A percentile compares a stretch with the other conserved stretches of the same genome.
These are phyloP conservation scores for Epizoanthus stellaris DNA, from an alignment of 92 coral and sea anemone genomes.

Conservation along the genomic window DNA sequence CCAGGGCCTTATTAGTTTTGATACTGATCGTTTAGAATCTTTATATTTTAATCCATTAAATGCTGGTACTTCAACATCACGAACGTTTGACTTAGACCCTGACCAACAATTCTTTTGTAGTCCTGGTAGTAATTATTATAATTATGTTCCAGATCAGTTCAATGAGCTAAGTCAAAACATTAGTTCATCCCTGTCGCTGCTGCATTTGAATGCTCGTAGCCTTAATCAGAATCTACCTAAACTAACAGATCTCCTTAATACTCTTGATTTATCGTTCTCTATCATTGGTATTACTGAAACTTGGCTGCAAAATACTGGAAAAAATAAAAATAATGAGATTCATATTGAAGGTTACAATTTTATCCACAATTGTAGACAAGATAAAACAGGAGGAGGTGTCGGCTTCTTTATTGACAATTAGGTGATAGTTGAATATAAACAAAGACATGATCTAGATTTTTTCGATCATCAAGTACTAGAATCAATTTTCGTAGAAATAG, in stretches of 20 bases:
- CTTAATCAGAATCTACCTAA: constrained; percentile 2
- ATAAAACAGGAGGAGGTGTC: constrained; percentile 4
- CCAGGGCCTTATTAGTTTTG: constrained; percentile 2
- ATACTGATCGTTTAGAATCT: constrained; percentile 9
- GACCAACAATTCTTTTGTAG: constrained; percentile 10
- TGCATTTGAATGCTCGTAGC: constrained; percentile 13
- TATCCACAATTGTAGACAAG: not conserved
- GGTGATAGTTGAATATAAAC: not conserved
- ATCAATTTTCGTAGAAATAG: not conserved
- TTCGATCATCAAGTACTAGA: not conserved
- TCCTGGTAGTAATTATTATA: not conserved
- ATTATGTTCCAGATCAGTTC: not conserved
- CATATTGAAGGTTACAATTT: not conserved
- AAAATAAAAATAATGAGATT: too few relatives aligned
- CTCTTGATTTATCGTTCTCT: not conserved
- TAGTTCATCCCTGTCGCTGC: constrained; percentile 1
- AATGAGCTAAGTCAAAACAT: not conserved
- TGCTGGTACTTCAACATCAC: not conserved
- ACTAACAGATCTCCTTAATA: not conserved
- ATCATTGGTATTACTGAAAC: not conserved
- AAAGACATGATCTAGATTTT: constrained; percentile 5
- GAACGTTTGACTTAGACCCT: not conserved
- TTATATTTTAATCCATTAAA: constrained; percentile 12
- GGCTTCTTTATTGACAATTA: constrained; percentile 4
- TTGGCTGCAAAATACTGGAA: not conserved